Evolutionary conservation across 1,140 invertebrate species (phyloP), one percentile per base, ranked within the genome.

Genomic region (Mylabris phalerata): DNA sequence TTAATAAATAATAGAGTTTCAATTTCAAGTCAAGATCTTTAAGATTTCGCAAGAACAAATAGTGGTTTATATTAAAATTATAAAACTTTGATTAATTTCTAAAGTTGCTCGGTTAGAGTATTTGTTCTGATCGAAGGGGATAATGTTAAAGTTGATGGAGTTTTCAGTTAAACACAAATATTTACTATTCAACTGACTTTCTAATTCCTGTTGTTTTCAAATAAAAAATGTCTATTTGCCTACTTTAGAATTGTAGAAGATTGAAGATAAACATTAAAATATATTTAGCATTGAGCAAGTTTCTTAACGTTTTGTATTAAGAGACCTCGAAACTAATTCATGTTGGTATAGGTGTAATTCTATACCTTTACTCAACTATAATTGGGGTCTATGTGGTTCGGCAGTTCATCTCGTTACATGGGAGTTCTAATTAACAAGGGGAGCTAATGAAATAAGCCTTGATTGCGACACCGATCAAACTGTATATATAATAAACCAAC

Each of bases 401-500:
- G 60, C 46, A 63, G 59, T 59, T 64, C 48, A 62, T 59, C 60
- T 65, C 57, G 61, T 65, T 65, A 65, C 45, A 55, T 54, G 54
- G 57, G 54, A 59, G 52, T 56, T 32, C 64, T 66, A 66, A 66
- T 66, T 66, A 66, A 66, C 64, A 66, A 66, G 64, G 56, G 61
- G 54, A 61, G 59, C 62, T 66, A 66, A 66, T 66, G 61, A 66
- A 66, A 66, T 66, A 66, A 63, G 55, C 61, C 64, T 55, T 64
- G 64, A 66, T 66, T 66, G 64, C 64, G 61, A 63, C 64, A 63
- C 64, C 64, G 57, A 66, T 66, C 64, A 63, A 59, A 63, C 50
- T 50, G 60, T 51, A 52, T 61, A 57, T 57, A 61, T 60, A 19
- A 50, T 57, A 57, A 43, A 19, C 32, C 51, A 27, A 47, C 58